Base-by-base conservation (phyloP, 2,797 vertebrate genomes). In the Parauchenoglanis ngamensis region DNA sequence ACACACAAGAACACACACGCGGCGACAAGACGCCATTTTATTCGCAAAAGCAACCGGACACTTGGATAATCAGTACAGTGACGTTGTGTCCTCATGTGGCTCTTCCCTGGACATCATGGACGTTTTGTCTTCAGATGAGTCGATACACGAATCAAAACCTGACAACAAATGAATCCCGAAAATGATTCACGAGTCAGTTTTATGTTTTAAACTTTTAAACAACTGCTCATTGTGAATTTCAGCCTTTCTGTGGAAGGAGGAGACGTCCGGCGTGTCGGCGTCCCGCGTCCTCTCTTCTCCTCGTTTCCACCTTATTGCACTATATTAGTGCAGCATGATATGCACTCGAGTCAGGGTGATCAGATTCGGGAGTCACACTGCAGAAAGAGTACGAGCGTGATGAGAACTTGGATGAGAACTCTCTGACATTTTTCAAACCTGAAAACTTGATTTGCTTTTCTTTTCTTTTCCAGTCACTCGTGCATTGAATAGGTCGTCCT, bases 241-340 rank as follows among this genome's bases (percentile, higher is more conserved):
- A 89, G 92, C 94, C 94, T 90, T 91, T 94, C 93, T 95, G 92
- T 94, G 94, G 91, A 95, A 95, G 94, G 94, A 94, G 91, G 92
- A 91, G 92, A 90, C 91, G 93, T 92, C 92, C 95, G 94, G 96
- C 96, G 96, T 96, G 94, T 92, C 94, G 67, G 28, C 72, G 44
- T 28, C 92, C 91, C 91, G 94, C 96, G 96, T 96, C 94, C 92
- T 95, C 93, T 94, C 94, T 94, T 95, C 94, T 93, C 95, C 96
- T 95, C 89, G 91, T 94, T 96, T 96, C 97, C 97, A 96, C 95
- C 93, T 95, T 95, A 97, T 97, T 97, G 98, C 98, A 99, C 98
- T 99, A 99, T 98, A 97, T 99, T 99, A 99, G 98, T 99, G 98
- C 98, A 97, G 97, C 97, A 96, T 97, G 97, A 97, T 97, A 97